These are phyloP conservation scores for Emesis russula DNA, from an alignment of 2,888 invertebrate species.

Conservation along the genomic window DNA sequence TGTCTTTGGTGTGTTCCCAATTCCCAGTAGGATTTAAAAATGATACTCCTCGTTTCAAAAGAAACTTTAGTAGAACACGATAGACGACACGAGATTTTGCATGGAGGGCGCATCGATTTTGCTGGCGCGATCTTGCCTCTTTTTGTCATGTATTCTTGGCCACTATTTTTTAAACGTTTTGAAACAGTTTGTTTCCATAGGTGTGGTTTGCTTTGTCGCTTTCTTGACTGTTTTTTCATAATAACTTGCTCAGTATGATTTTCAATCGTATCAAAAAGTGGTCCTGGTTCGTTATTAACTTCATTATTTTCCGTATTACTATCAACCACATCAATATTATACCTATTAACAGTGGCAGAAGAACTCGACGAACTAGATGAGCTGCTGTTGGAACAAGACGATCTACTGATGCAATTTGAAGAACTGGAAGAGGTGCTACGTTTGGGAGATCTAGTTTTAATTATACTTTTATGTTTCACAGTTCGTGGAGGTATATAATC, in stretches of 20 bases:
- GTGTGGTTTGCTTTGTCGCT: not conserved
- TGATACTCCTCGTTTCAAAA: constrained; percentile 14
- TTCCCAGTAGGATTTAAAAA: constrained; percentile 30
- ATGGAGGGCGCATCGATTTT: constrained; percentile 7
- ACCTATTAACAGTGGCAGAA: constrained; percentile 1
- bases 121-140: not conserved
- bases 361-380: constrained; percentile 12
- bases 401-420: not conserved
- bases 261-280: not conserved
- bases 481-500: constrained; percentile 2
- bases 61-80: constrained; percentile 30
- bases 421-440: not conserved
- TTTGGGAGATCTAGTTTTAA: not conserved
- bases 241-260: not conserved
- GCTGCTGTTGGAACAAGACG: constrained; percentile 1
- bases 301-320: not conserved
- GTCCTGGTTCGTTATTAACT: constrained; percentile 6
- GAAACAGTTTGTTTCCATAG: constrained; percentile 1
- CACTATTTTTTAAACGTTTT: constrained; percentile 9
- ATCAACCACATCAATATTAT: not conserved
- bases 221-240: constrained; percentile 1
- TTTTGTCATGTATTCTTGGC: not conserved
- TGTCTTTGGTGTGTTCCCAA: constrained; percentile 25
- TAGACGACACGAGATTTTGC: constrained; percentile 8
- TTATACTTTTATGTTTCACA: not conserved